Percentiles rank a stretch among this genome's conserved stretches.
Conservation (phyloP, 2,888 invertebrate species). For the Teleogryllus oceanicus region DNA sequence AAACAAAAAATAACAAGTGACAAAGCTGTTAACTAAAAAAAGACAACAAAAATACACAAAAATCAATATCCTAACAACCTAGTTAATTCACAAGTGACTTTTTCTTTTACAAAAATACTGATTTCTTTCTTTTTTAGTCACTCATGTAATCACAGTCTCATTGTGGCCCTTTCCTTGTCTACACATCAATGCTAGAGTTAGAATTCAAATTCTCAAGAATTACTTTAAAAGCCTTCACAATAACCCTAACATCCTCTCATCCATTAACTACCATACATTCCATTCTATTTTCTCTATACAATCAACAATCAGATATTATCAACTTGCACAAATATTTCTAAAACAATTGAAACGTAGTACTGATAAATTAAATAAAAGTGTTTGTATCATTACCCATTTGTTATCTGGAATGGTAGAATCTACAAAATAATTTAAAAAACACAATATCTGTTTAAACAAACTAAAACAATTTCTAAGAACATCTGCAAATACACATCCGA, state of each 20-base stretch:
- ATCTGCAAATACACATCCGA: not conserved
- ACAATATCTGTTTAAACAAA: not conserved
- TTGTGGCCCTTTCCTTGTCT: conserved; percentile 31
- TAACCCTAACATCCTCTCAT: conserved; percentile 19
- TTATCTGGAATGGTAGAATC: not conserved
- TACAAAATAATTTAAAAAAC: not conserved
- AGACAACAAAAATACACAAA: not conserved
- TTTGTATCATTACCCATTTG: not conserved
- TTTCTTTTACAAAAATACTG: conserved; percentile 35
- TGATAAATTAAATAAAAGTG: not conserved
- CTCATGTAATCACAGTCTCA: conserved; percentile 34
- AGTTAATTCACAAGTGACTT: conserved; percentile 32
- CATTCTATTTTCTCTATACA: conserved; percentile 21
- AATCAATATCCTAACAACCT: conserved; percentile 18
- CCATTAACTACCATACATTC: conserved; percentile 19
- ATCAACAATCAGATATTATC: not conserved
- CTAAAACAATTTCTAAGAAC: too few species aligned
- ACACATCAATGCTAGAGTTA: conserved; percentile 22
- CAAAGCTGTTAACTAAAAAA: conserved; percentile 7
- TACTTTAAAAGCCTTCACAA: conserved; percentile 25
- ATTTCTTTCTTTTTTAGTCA: conserved; percentile 33
- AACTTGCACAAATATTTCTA: not conserved
- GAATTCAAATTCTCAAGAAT: conserved; percentile 27
- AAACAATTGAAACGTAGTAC: not conserved
- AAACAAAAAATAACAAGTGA: not conserved